Base-by-base conservation (phyloP, 1,140 invertebrate species). In the Pseudomyrmex pallidus region DNA sequence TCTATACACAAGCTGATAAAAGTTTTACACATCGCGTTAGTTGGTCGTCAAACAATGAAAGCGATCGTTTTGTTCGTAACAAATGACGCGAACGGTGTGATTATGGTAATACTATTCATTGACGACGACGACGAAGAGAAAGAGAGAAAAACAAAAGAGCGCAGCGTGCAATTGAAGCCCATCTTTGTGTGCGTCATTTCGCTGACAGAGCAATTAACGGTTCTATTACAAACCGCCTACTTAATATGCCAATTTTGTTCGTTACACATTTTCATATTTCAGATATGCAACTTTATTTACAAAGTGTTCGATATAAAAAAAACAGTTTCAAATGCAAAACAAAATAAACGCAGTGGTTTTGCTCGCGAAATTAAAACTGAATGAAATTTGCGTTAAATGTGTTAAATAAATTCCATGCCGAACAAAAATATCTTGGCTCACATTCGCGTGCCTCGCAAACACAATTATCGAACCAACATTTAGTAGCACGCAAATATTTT, bases 161-260 rank as follows among this genome's bases (percentile, higher is more conserved):
- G 35, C 5, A 35, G 35, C 4, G 17, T 1, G 13, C 7, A 15
- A 7, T 46, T 54, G 35, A 35, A 35, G 35, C 5, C 57, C 17
- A n/a, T 57, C n/a, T 25, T 22, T n/a, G n/a, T n/a, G n/a, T 48
- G 48, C 35, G 4, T 2, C 10, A 1, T 59, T 70, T 78, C 35
- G 52, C 52, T 78, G 76, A 44, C 25, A 78, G 10, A 9, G 8
- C 52, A 46, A 78, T 57, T 78, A 78, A 68, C n/a, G 4, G 48
- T 68, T 46, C 74, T 22, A 35, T 78, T 25, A 78, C 57, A n/a
- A 8, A 7, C 56, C 20, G 12, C 67, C 67, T 70, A 2, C 20
- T 17, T 68, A 10, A 68, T 57, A 35, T 59, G 15, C 46, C 20
- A 70, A 78, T 57, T 78, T 78, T 57, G 48, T 70, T 70, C 64